phyloP scores from a whole-genome alignment of 1,140 invertebrate genomes.

The Drosophila prosaltans region DNA sequence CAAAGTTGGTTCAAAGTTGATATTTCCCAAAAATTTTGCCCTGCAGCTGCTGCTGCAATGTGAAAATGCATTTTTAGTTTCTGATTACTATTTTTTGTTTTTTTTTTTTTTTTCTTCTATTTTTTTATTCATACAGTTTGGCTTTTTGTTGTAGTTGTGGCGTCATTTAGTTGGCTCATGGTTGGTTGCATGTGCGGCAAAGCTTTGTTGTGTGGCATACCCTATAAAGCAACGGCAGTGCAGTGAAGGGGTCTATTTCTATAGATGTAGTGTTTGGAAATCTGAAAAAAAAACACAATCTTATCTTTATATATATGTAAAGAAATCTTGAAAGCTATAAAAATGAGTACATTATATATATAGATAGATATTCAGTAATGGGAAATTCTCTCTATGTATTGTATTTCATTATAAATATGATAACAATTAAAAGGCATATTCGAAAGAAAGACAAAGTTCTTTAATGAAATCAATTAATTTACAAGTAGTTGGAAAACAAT shows the following conservation, averaged over 20 bases:
- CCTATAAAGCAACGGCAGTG: conserved; percentile 6
- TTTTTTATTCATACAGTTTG: not conserved
- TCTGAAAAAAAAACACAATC: not conserved
- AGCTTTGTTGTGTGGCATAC: conserved; percentile 38
- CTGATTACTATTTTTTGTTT: not conserved
- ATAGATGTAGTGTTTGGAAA: not conserved
- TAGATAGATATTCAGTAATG: not conserved
- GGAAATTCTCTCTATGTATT: not conserved
- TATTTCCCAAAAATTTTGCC: conserved; percentile 44
- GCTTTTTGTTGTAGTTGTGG: conserved; percentile 49
- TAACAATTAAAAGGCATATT: not conserved
- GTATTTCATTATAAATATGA: not conserved
- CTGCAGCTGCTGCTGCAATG: conserved; percentile 40
- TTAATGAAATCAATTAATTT: no score
- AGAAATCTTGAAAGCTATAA: not conserved
- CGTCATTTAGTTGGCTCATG: conserved; percentile 59
- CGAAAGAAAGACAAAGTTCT: not conserved
- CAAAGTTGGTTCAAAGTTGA: conserved; percentile 58
- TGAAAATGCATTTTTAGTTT: conserved; percentile 61
- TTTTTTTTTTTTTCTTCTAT: not conserved
- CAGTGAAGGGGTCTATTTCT: not conserved
- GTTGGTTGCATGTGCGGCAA: conserved; percentile 51
- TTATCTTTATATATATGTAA: conserved; percentile 1
- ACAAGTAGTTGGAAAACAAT: no score
- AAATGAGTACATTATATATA: not conserved